Conservation (phyloP, 2,888 invertebrate species). For the Beris morrisii region DNA sequence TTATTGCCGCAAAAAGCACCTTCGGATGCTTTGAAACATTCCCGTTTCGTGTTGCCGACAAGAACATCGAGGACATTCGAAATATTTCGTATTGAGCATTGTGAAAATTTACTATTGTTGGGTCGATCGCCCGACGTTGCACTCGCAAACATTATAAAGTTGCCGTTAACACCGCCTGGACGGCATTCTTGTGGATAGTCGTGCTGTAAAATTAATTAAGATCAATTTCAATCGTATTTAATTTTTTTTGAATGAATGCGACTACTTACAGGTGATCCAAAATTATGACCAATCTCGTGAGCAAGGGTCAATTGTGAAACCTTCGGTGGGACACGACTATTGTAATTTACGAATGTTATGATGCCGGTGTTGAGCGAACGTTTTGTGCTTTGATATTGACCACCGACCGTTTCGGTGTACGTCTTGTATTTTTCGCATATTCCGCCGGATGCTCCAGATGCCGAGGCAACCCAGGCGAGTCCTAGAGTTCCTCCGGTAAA, state of each 20-base stretch:
- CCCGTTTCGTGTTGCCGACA: conserved; percentile 84
- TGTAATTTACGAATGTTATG: conserved; percentile 98
- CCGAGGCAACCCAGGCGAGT: conserved; percentile 98
- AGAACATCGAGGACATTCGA: conserved; percentile 92
- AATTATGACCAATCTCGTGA: conserved; percentile 98
- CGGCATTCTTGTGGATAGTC: conserved; percentile 90
- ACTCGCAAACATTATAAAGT: conserved; percentile 99
- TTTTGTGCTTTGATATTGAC: conserved; percentile 91
- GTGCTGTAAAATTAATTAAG: conserved; percentile 65
- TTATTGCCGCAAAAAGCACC: conserved; percentile 99
- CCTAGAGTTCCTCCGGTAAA: conserved; percentile 98
- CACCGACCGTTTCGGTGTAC: conserved; percentile 93
- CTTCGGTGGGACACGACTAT: conserved; percentile 93
- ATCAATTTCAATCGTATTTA: conserved; percentile 15
- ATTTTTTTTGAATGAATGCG: neutral
- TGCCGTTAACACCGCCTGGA: conserved; percentile 89
- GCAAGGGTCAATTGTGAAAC: conserved; percentile 97
- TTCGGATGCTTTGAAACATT: conserved; percentile 89
- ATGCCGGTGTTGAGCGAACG: conserved; percentile 97
- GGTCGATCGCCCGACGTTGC: conserved; percentile 97
- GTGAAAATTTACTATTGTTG: conserved; percentile 96
- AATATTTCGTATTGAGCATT: conserved; percentile 93
- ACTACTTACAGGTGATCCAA: conserved; percentile 88
- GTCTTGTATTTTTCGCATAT: conserved; percentile 98
- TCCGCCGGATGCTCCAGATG: conserved; percentile 96